Conservation (phyloP, 2,888 invertebrate species). For the Crioceris asparagi region DNA sequence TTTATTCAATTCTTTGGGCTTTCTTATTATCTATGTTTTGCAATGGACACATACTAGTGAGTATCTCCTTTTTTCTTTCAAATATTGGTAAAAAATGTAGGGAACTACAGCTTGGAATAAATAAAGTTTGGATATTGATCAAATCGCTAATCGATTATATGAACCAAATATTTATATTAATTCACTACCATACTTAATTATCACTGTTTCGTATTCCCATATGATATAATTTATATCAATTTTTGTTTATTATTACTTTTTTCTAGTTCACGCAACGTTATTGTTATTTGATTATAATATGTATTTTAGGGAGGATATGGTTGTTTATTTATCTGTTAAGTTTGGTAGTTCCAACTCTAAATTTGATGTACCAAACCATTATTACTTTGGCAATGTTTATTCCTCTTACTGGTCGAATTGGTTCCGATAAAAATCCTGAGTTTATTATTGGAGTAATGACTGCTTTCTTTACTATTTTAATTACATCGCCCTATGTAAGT, state of each 20-base stretch:
- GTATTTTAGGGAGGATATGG: slow-evolving; percentile 31
- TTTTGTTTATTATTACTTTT: too few species aligned
- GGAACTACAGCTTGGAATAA: too few species aligned
- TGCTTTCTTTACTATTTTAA: slow-evolving; percentile 33
- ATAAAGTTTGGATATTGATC: too few species aligned
- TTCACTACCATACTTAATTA: too few species aligned
- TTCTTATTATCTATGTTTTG: slow-evolving; percentile 23
- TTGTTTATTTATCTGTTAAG: slow-evolving; percentile 26
- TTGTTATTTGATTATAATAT: too few species aligned
- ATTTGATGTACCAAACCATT: slow-evolving; percentile 26
- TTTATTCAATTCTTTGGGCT: slow-evolving; percentile 30
- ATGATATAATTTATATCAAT: too few species aligned
- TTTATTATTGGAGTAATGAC: slow-evolving; percentile 36
- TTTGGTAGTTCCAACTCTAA: slow-evolving; percentile 26
- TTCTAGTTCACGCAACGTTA: too few species aligned
- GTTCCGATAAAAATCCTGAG: slow-evolving; percentile 39
- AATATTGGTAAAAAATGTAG: slow-evolving; percentile 1
- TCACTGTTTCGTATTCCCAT: too few species aligned
- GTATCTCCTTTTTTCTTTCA: slow-evolving; percentile 4
- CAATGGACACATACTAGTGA: slow-evolving; percentile 26
- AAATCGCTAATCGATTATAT: too few species aligned
- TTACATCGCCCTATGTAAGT: slow-evolving; percentile 35
- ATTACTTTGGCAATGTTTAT: slow-evolving; percentile 28
- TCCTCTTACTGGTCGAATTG: slow-evolving; percentile 40
- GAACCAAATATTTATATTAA: too few species aligned